Evolutionary conservation across 2,888 invertebrate genomes (phyloP).

Genomic region (Ptilodon capucinus): DNA sequence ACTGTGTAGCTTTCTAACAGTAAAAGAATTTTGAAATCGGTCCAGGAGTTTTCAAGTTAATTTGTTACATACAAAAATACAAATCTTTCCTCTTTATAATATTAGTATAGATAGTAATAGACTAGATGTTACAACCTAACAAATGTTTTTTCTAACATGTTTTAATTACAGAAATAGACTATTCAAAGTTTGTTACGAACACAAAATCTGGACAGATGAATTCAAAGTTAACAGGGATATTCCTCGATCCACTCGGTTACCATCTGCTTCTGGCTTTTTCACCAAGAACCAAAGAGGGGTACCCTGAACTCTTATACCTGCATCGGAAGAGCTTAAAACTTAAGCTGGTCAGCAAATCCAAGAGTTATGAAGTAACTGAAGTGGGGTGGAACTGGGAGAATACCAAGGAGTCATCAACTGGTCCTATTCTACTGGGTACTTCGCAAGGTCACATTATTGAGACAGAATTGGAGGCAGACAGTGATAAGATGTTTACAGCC

Average conservation of each 20-base stretch:
- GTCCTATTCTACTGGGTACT: slow-evolving; percentile 94
- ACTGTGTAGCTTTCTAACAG: no score
- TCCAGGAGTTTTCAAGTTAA: no score
- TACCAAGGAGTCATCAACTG: slow-evolving; percentile 86
- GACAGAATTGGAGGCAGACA: slow-evolving; percentile 91
- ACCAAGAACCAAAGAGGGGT: slow-evolving; percentile 81
- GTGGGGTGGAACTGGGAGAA: slow-evolving; percentile 94
- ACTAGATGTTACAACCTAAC: no score
- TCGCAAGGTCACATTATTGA: slow-evolving; percentile 95
- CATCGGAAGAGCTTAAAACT: slow-evolving; percentile 89
- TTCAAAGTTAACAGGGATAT: slow-evolving; percentile 85
- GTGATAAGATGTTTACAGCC: slow-evolving; percentile 91
- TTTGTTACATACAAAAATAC: no score
- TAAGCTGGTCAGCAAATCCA: slow-evolving; percentile 84
- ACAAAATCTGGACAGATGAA: slow-evolving; percentile 84
- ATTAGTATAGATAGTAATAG: no score
- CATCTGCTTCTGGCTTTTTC: slow-evolving; percentile 91
- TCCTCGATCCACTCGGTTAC: slow-evolving; percentile 93
- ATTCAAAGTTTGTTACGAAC: slow-evolving; percentile 85
- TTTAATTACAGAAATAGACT: slow-evolving; percentile 86
- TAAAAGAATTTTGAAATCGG: no score
- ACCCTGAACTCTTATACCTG: slow-evolving; percentile 91
- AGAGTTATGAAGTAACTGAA: slow-evolving; percentile 93
- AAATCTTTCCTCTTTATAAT: no score
- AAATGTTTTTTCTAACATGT: background rate